A percentile compares a stretch with the other conserved stretches of the same genome.
Evolutionary conservation across 2,113 vertebrate genomes (phyloP).

Genomic region (Enhydra lutris): DNA sequence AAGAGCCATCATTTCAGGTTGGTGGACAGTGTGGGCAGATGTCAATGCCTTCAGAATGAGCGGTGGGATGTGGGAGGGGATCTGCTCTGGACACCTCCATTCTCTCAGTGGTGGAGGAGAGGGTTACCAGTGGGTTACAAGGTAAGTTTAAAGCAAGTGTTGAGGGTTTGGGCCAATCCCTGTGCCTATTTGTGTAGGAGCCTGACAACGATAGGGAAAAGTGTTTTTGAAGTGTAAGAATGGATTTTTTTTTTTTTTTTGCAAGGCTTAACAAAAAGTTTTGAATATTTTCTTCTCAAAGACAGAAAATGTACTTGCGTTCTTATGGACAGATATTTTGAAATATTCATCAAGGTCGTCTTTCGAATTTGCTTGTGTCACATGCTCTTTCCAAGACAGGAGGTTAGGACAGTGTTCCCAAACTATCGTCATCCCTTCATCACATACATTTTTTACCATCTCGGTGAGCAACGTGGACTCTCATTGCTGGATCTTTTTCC

Average conservation of each 20-base stretch:
- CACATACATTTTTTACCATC: background rate
- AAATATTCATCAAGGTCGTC: background rate
- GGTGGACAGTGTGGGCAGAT: too few species aligned
- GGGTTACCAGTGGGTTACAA: background rate
- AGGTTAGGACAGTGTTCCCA: background rate
- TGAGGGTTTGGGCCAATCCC: background rate
- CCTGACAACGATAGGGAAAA: background rate
- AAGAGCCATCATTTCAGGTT: background rate
- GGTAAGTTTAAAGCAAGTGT: too few species aligned
- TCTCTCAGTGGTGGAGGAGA: background rate
- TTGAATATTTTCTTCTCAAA: background rate
- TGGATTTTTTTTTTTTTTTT: background rate
- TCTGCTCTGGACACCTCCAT: rapidly evolving
- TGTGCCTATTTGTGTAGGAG: background rate
- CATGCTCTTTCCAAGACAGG: background rate
- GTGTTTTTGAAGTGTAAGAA: background rate
- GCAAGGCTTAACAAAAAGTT: background rate
- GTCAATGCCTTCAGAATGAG: rapidly evolving
- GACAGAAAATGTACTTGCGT: background rate
- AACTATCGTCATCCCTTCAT: background rate
- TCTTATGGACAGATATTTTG: background rate
- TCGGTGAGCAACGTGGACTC: background rate
- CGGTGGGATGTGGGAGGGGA: rapidly evolving
- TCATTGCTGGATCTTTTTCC: background rate
- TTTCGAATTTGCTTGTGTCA: too few species aligned